Percentiles rank a stretch among this genome's conserved stretches.
Conservation (phyloP, 2,888 invertebrate genomes). For the Molorchus minor region DNA sequence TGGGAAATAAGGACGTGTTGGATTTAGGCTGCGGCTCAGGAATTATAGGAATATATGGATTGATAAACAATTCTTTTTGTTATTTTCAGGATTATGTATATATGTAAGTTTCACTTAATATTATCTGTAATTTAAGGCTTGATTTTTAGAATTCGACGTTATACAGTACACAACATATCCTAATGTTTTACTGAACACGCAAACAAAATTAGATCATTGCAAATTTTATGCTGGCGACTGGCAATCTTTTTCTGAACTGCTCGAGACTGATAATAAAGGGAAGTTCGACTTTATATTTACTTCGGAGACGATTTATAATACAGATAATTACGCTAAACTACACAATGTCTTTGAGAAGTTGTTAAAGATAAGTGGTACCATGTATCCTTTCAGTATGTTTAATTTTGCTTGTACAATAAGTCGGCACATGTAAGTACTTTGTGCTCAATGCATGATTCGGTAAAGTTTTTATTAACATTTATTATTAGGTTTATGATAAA, state of each 20-base stretch:
- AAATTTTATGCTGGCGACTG: constrained; percentile 76
- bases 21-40: constrained; percentile 96
- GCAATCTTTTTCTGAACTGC: constrained; percentile 64
- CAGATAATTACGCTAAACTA: constrained; percentile 80
- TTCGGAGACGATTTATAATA: constrained; percentile 93
- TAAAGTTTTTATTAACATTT: too few species aligned
- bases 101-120: background rate
- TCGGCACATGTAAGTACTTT: too few species aligned
- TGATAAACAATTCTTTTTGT: constrained; percentile 73
- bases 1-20: constrained; percentile 70
- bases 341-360: constrained; percentile 72
- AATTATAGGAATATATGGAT: constrained; percentile 82
- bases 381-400: constrained; percentile 68
- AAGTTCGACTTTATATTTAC: constrained; percentile 88
- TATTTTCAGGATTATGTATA: constrained; percentile 94
- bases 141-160: constrained; percentile 84
- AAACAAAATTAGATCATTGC: constrained; percentile 61
- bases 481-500: too few species aligned
- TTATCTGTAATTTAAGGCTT: constrained; percentile 51
- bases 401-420: background rate
- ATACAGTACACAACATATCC: constrained; percentile 82
- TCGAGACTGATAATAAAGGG: constrained; percentile 57
- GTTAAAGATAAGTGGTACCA: constrained; percentile 70
- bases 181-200: constrained; percentile 75
- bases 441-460: too few species aligned